These are phyloP conservation scores for Tangara arthus DNA, from an alignment of 2,797 vertebrate genomes.

Conservation along the genomic window DNA sequence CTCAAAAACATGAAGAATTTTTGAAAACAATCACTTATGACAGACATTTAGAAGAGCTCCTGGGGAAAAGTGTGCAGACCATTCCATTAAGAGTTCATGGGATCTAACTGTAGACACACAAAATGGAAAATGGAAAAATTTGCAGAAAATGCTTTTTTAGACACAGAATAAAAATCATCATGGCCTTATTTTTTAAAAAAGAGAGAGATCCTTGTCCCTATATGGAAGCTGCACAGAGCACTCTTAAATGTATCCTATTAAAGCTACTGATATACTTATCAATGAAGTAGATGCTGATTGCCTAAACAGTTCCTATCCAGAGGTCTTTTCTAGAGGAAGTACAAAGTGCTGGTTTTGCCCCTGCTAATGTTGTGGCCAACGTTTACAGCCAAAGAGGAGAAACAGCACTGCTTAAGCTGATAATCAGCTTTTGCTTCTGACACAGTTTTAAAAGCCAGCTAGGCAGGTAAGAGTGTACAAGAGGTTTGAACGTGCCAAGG, in stretches of 20 bases:
- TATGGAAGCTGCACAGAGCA: background rate
- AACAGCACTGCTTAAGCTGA: slow-evolving; percentile 10
- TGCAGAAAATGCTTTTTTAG: background rate
- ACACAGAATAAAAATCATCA: background rate
- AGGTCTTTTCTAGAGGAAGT: background rate
- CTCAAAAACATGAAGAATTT: background rate
- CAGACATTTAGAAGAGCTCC: background rate
- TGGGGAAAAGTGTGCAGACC: background rate
- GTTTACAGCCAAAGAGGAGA: slow-evolving; percentile 9
- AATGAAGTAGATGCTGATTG: background rate
- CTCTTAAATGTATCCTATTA: background rate
- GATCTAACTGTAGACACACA: background rate
- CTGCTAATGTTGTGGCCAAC: background rate
- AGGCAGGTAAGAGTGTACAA: background rate
- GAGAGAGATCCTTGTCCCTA: background rate
- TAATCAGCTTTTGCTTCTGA: slow-evolving; percentile 41
- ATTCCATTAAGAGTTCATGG: background rate
- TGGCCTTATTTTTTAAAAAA: background rate
- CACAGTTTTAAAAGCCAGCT: background rate
- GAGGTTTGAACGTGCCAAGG: background rate
- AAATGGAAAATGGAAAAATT: too few species aligned
- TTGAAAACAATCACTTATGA: background rate
- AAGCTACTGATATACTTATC: background rate
- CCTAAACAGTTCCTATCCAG: background rate
- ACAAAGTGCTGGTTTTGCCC: background rate